These are phyloP conservation scores for Sinotaia quadrata DNA, from an alignment of 2,888 invertebrate species.

Conservation along the genomic window DNA sequence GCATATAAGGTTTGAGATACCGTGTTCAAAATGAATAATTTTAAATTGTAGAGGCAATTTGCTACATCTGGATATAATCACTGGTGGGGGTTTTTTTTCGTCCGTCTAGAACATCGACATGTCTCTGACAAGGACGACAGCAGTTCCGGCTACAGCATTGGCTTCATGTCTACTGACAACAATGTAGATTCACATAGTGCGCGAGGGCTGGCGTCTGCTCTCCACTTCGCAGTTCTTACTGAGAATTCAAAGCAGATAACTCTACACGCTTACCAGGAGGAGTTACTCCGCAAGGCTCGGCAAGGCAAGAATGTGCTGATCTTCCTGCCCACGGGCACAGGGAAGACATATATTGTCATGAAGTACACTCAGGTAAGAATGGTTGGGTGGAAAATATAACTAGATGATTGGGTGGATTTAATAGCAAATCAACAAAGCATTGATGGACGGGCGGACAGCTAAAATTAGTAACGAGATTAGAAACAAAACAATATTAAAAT, in stretches of 20 bases:
- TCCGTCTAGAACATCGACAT: too few species aligned
- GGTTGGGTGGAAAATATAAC: background rate
- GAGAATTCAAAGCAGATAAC: background rate
- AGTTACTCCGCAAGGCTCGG: slow-evolving; percentile 12
- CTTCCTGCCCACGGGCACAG: slow-evolving; percentile 20
- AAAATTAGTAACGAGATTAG: background rate
- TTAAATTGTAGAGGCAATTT: too few species aligned
- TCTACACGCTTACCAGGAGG: slow-evolving; percentile 22
- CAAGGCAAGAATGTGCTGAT: slow-evolving; percentile 16
- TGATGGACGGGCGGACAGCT: background rate
- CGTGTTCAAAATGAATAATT: too few species aligned
- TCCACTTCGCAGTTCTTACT: background rate
- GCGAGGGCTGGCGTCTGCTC: too few species aligned
- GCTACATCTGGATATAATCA: too few species aligned
- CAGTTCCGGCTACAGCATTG: too few species aligned
- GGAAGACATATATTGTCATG: slow-evolving; percentile 16
- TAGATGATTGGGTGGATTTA: background rate
- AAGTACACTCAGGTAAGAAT: slow-evolving; percentile 11
- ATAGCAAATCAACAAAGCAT: background rate
- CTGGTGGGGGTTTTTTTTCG: too few species aligned
- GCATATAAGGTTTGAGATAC: too few species aligned
- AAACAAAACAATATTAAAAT: background rate
- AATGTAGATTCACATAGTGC: too few species aligned
- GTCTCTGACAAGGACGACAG: too few species aligned
- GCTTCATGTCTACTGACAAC: too few species aligned